A percentile compares a stretch with the other conserved stretches of the same genome.
Conservation (phyloP, 2,113 vertebrate genomes). For the Gavia stellata region DNA sequence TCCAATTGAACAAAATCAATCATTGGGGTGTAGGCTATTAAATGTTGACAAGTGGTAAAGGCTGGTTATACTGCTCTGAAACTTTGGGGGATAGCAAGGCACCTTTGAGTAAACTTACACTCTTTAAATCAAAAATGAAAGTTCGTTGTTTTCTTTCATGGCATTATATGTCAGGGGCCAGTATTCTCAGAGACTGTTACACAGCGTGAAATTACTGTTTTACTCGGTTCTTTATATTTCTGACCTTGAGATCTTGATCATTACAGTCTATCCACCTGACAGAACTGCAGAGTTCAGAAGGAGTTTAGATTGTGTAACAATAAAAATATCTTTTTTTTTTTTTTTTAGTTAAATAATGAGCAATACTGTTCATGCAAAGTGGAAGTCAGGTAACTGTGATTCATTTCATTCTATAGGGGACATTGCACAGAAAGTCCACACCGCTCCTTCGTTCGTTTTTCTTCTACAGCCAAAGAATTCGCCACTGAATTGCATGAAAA, state of each 20-base stretch:
- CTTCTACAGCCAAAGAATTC: neutral
- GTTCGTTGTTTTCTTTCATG: neutral
- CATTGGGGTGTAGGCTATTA: slow-evolving; percentile 45
- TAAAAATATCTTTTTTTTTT: neutral
- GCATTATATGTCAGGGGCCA: neutral
- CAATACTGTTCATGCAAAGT: neutral
- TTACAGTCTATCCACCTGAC: neutral
- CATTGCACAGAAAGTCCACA: neutral
- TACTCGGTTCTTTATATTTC: neutral
- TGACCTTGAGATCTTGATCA: slow-evolving; percentile 43
- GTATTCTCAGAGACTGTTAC: slow-evolving; percentile 8
- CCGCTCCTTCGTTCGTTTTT: neutral
- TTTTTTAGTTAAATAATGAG: neutral
- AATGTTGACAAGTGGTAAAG: slow-evolving; percentile 44
- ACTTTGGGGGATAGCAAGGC: slow-evolving; percentile 50
- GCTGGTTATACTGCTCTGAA: slow-evolving; percentile 25
- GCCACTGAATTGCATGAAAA: neutral
- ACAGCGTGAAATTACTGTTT: slow-evolving; percentile 29
- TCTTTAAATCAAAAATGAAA: slow-evolving; percentile 43
- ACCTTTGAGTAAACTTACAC: slow-evolving; percentile 46
- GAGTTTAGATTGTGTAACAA: neutral
- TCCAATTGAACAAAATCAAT: slow-evolving; percentile 40
- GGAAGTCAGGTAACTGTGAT: neutral
- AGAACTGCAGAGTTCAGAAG: neutral
- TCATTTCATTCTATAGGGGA: neutral